Evolutionary conservation across 2,888 invertebrate species (phyloP).

Genomic region (Archips xylosteana): DNA sequence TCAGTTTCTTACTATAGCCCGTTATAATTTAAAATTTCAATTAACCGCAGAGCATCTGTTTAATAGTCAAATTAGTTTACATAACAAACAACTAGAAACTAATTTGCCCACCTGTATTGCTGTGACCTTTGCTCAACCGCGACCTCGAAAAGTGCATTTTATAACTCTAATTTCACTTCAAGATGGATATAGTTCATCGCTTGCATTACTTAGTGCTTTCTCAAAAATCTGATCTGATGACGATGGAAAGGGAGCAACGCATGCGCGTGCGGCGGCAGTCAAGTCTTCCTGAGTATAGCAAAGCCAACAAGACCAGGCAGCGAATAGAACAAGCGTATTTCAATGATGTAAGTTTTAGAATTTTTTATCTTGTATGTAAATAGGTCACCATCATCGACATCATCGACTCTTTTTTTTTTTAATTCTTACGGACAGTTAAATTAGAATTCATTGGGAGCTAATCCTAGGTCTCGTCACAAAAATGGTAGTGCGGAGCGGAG

Average conservation of each 20-base stretch:
- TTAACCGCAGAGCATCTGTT: constrained; percentile 6
- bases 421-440: too few species aligned
- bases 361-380: background rate
- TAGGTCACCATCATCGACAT: too few species aligned
- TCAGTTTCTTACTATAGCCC: background rate
- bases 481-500: too few species aligned
- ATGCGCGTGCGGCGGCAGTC: constrained; percentile 79
- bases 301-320: constrained; percentile 72
- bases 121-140: constrained; percentile 32
- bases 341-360: constrained; percentile 74
- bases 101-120: constrained; percentile 17
- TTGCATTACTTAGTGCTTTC: constrained; percentile 81
- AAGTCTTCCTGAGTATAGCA: constrained; percentile 81
- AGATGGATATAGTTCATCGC: constrained; percentile 82
- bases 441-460: too few species aligned
- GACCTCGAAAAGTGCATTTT: constrained; percentile 36
- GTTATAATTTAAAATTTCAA: constrained; percentile 10
- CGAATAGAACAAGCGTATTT: constrained; percentile 78
- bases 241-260: constrained; percentile 80
- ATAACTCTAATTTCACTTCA: constrained; percentile 37
- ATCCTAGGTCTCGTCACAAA: too few species aligned
- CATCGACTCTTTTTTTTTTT: too few species aligned
- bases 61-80: constrained; percentile 26
- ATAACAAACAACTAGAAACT: constrained; percentile 12
- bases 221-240: constrained; percentile 82